Conservation (phyloP, 2,797 vertebrate genomes). For the Botia kubotai region DNA sequence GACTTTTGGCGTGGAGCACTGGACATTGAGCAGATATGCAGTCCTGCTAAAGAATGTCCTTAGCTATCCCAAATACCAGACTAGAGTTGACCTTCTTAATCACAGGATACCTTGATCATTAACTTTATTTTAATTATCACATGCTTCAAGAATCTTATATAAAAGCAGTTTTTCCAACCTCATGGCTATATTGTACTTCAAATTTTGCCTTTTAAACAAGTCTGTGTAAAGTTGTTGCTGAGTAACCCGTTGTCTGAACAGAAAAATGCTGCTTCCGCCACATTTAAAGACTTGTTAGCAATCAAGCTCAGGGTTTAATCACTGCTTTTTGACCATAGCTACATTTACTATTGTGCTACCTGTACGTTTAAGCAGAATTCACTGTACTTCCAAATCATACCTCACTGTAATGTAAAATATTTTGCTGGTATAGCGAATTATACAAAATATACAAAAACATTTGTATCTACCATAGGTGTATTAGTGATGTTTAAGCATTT, state of each 20-base stretch:
- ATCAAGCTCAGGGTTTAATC: constrained; percentile 2
- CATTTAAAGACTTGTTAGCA: neutral
- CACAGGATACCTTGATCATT: constrained; percentile 41
- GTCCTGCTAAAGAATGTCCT: constrained; percentile 52
- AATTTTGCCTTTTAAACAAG: constrained; percentile 42
- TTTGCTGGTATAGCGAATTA: neutral
- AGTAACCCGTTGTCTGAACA: constrained; percentile 27
- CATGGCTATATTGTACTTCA: constrained; percentile 27
- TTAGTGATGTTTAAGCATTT: neutral
- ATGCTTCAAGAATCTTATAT: constrained; percentile 11
- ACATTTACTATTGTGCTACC: neutral
- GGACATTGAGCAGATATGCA: constrained; percentile 61
- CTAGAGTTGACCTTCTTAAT: constrained; percentile 40
- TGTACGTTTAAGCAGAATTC: neutral
- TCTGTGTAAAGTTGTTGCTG: constrained; percentile 18
- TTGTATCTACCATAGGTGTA: constrained; percentile 5
- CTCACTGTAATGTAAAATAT: neutral
- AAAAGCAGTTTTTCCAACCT: constrained; percentile 30
- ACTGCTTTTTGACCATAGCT: neutral
- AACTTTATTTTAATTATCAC: constrained; percentile 30
- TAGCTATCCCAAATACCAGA: constrained; percentile 46
- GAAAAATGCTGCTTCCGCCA: neutral
- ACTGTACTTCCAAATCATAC: constrained; percentile 1
- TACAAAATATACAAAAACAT: neutral
- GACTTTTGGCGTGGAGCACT: constrained; percentile 52